Evolutionary conservation across 2,797 vertebrate genomes (phyloP), one percentile per base, ranked within the genome.

Genomic region (Gambusia yucatana): DNA sequence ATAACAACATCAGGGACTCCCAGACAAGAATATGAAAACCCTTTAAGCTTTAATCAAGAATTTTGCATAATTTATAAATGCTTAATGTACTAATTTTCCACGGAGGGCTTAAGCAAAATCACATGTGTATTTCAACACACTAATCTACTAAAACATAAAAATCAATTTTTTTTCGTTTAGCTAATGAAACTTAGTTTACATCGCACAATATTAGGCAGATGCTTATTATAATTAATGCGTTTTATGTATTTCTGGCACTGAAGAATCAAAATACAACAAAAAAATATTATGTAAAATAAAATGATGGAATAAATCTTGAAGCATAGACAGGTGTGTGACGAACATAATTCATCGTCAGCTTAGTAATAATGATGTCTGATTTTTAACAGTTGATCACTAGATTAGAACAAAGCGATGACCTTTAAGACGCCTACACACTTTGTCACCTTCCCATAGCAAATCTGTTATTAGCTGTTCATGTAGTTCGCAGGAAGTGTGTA

Each of bases 381-480:
- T 36, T 6, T 52, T 52, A 72, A 22, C 43, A 43, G 59, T 20
- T 47, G 48, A 48, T 44, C 28, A 9, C 20, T 33, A 46, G n/a
- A 48, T 50, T 63, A 28, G 25, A 48, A 41, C 28, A 6, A 39
- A 43, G 30, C 0, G 46, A 4, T 71, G 48, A 63, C 69, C 75
- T 76, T 70, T 22, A 36, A 81, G n/a, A 44, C 52, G 0, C 70
- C 48, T 28, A 81, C 52, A 50, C 22, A 33, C 7, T 75, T 73
- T 72, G 1, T 33, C 22, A 0, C 14, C 43, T 17, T 30, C 50
- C 48, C 30, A 13, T 43, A 33, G 17, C 13, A 17, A 28, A 57
- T 67, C 17, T 13, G 3, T 22, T 20, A 4, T 52, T 20, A 39
- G 46, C 20, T 52, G 9, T 2, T 20, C 17, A 20, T 33, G 10